Evolutionary conservation across 2,888 invertebrate genomes (phyloP).

Genomic region (Theodoxus fluviatilis): DNA sequence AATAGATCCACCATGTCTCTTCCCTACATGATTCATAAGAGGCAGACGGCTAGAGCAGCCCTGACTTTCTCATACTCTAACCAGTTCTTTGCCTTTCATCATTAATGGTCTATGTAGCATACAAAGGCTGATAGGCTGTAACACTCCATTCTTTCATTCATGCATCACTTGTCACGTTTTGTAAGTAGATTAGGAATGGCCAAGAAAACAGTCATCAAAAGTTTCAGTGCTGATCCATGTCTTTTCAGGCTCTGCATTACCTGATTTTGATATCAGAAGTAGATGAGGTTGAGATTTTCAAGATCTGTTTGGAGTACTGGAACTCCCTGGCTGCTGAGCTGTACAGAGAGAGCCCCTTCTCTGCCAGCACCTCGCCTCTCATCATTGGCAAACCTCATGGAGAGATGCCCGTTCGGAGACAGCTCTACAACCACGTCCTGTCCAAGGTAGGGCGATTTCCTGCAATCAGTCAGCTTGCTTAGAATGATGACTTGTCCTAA

Average conservation of each 20-base stretch:
- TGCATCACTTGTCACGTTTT: too few species aligned
- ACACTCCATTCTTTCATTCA: background rate
- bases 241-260: constrained; percentile 62
- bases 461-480: too few species aligned
- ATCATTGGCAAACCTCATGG: constrained; percentile 53
- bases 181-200: too few species aligned
- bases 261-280: constrained; percentile 81
- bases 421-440: constrained; percentile 66
- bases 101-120: background rate
- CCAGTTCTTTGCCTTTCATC: background rate
- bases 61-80: too few species aligned
- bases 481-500: too few species aligned
- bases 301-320: constrained; percentile 99
- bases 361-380: constrained; percentile 65
- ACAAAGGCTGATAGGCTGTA: too few species aligned
- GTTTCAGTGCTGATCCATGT: too few species aligned
- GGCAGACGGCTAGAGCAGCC: too few species aligned
- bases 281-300: constrained; percentile 99
- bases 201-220: too few species aligned
- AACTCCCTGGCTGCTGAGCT: constrained; percentile 90
- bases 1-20: too few species aligned
- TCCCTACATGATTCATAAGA: too few species aligned
- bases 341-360: constrained; percentile 85
- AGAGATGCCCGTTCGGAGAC: constrained; percentile 61
- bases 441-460: constrained; percentile 65